Conservation (phyloP, 1,140 invertebrate species). For the Propsilocerus akamusi region DNA sequence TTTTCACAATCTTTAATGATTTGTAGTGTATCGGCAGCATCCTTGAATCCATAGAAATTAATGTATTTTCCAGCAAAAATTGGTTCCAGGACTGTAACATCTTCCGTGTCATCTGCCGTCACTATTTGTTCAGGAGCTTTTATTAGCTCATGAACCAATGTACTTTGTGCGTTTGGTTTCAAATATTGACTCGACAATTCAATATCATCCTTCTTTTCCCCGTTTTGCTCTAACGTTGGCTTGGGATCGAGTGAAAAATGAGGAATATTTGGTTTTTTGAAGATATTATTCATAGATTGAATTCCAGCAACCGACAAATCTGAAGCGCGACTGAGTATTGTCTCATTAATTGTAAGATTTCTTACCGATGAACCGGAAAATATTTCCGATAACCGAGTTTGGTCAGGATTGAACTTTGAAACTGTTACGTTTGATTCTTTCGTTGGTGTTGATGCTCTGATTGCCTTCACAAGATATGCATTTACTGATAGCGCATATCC, state of each 20-base stretch:
- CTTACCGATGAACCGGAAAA: not conserved
- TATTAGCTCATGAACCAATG: not conserved
- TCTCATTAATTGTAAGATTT: not conserved
- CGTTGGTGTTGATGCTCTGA: conserved; percentile 33
- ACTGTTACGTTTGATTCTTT: conserved; percentile 26
- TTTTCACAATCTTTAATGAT: conserved; percentile 23
- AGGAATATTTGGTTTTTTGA: conserved; percentile 18
- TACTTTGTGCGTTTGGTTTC: not conserved
- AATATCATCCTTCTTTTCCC: not conserved
- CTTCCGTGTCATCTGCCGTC: not conserved
- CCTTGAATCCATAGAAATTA: conserved; percentile 24
- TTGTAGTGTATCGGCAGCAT: conserved; percentile 22
- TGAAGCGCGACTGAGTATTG: conserved; percentile 8
- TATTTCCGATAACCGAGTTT: conserved; percentile 4
- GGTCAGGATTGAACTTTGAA: conserved; percentile 17
- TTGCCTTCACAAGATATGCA: conserved; percentile 38
- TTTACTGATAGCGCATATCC: conserved; percentile 52
- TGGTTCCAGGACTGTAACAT: not conserved
- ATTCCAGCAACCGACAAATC: conserved; percentile 13
- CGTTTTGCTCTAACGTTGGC: too few relatives aligned
- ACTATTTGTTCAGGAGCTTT: not conserved
- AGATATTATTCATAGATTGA: conserved; percentile 22
- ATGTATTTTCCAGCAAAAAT: conserved; percentile 26
- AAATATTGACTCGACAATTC: not conserved
- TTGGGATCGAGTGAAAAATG: too few relatives aligned